Evolutionary conservation across 2,113 vertebrate species (phyloP), one percentile per base, ranked within the genome.

Genomic region (Erinaceus europaeus): DNA sequence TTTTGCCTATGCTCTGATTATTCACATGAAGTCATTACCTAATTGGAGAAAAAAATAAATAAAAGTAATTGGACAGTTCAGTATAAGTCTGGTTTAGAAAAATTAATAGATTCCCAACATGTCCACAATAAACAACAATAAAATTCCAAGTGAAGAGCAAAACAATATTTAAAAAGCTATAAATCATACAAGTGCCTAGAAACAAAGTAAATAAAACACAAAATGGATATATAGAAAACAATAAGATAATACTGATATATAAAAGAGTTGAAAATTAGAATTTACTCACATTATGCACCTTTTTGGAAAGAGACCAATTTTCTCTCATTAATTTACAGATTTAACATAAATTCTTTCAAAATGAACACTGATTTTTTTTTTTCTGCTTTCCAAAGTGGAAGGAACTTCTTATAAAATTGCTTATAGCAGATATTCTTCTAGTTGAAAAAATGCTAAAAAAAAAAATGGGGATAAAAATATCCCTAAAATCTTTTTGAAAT

Each of bases 381-480:
- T 89, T 50, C n/a, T n/a, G n/a, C n/a, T n/a, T n/a, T n/a, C n/a
- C 42, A 20, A 74, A 74, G 55, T 61, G 32, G 27, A 88, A 87
- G 38, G n/a, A 20, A 0, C n/a, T 90, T 67, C 38, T 69, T 61
- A 1, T 48, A 62, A 4, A 61, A 29, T 48, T 23, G 3, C n/a
- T 69, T n/a, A 1, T 38, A 27, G 8, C 48, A 32, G 42, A 67
- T 12, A 48, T 81, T 80, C 25, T 50, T 64, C 50, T 90, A 21
- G 29, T 32, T 64, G 38, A 50, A 78, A 21, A 83, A 59, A 21
- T 59, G 32, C 23, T 38, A 12, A 50, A 50, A 15, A 50, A 71
- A 18, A 73, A 90, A 84, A 84, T 48, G 23, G 20, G 48, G 12
- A 12, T 50, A 50, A 6, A 18, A 6, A 50, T 50, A 12, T 50